Percentiles rank a stretch among this genome's conserved stretches.
These are phyloP conservation scores for Aphelenchoides bicaudatus DNA, from an alignment of 2,888 invertebrate species.

Conservation along the genomic window DNA sequence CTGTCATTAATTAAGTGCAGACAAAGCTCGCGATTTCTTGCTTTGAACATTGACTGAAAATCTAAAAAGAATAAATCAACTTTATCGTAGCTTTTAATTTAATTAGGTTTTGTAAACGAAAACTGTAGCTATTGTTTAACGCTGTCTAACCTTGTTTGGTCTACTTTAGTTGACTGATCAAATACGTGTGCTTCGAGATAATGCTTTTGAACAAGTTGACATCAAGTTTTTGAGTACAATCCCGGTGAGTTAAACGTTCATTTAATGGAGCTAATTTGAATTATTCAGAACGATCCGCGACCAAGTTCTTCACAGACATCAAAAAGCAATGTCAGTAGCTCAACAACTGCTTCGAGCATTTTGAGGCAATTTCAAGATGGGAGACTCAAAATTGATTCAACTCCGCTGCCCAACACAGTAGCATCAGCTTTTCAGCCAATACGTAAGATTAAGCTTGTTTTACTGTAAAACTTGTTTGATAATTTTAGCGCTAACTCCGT, in stretches of 20 bases:
- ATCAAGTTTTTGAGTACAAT: slow-evolving; percentile 18
- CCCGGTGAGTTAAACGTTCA: slow-evolving; percentile 1
- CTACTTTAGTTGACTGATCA: slow-evolving; percentile 8
- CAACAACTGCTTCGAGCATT: slow-evolving; percentile 6
- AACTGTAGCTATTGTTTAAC: neutral
- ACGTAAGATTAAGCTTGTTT: neutral
- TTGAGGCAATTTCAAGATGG: slow-evolving; percentile 7
- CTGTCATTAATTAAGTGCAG: too few species aligned
- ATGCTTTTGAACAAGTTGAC: slow-evolving; percentile 23
- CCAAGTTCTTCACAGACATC: neutral
- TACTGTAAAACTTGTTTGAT: neutral
- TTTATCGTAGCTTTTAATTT: too few species aligned
- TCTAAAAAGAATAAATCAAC: too few species aligned
- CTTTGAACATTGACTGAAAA: too few species aligned
- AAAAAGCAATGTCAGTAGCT: neutral
- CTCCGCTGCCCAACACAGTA: neutral
- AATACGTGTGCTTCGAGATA: slow-evolving; percentile 25
- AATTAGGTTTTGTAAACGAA: too few species aligned
- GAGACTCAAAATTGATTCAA: neutral
- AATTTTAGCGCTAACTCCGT: slow-evolving; percentile 7
- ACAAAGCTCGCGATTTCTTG: too few species aligned
- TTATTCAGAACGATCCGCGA: slow-evolving; percentile 8
- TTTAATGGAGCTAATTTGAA: neutral
- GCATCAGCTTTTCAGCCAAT: slow-evolving; percentile 8
- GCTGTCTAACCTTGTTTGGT: neutral